A percentile compares a stretch with the other conserved stretches of the same genome.
Conservation (phyloP, 2,113 vertebrate species). For the Ceyx melanurus region DNA sequence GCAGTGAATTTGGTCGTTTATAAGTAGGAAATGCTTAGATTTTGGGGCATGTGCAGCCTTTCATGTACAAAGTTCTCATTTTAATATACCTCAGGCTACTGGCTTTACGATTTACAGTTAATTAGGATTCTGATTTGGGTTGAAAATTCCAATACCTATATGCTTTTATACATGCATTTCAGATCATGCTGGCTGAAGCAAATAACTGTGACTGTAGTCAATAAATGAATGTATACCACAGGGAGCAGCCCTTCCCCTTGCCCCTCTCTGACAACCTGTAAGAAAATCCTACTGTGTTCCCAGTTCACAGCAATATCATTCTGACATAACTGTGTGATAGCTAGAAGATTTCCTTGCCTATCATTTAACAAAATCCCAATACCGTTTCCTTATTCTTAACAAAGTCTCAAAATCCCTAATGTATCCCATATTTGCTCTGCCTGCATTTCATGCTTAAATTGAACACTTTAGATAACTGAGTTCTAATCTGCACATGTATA, state of each 20-base stretch:
- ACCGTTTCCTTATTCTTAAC: conserved; percentile 56
- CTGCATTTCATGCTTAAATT: conserved; percentile 44
- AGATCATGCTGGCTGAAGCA: conserved; percentile 76
- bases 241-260: conserved; percentile 47
- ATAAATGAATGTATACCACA: conserved; percentile 72
- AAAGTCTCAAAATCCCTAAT: conserved; percentile 59
- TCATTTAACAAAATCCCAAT: conserved; percentile 66
- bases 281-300: conserved; percentile 71
- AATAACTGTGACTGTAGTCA: conserved; percentile 77
- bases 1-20: conserved; percentile 71
- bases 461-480: conserved; percentile 46
- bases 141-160: conserved; percentile 76
- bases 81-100: conserved; percentile 80
- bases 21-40: conserved; percentile 77
- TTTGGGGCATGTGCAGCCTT: conserved; percentile 76
- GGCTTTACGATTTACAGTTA: conserved; percentile 79
- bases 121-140: conserved; percentile 82
- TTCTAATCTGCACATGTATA: conserved; percentile 10
- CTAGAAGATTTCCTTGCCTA: conserved; percentile 64
- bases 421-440: conserved; percentile 47
- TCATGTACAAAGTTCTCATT: conserved; percentile 85
- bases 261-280: conserved; percentile 70
- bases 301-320: conserved; percentile 71
- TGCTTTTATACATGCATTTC: conserved; percentile 77
- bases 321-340: conserved; percentile 67